These are phyloP conservation scores for Fopius arisanus DNA, from an alignment of 1,140 invertebrate genomes.

Conservation along the genomic window DNA sequence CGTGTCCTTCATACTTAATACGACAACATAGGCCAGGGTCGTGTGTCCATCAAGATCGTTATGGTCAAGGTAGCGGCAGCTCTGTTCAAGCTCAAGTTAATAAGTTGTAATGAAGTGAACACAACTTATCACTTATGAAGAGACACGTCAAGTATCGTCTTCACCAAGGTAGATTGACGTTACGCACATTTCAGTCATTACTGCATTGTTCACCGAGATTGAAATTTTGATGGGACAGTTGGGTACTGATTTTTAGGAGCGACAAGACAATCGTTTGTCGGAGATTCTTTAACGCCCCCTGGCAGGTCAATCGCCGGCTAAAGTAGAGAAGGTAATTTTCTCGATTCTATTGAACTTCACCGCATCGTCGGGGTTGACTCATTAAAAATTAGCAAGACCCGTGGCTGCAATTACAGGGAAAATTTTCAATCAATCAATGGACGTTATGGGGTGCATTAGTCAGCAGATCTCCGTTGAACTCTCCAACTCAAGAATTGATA, in stretches of 20 bases:
- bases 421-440: too few relatives aligned
- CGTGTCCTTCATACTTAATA: constrained; percentile 36
- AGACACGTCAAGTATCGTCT: neutral
- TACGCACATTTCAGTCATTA: neutral
- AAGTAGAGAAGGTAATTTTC: too few relatives aligned
- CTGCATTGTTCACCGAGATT: neutral
- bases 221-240: too few relatives aligned
- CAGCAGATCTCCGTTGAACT: neutral
- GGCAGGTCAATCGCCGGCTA: too few relatives aligned
- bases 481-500: neutral
- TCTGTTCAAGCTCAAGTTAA: neutral
- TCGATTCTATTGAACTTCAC: too few relatives aligned
- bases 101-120: neutral
- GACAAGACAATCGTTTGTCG: too few relatives aligned
- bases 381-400: too few relatives aligned
- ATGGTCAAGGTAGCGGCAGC: constrained; percentile 23
- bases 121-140: constrained; percentile 1
- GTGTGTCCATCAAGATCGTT: constrained; percentile 35
- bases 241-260: too few relatives aligned
- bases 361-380: too few relatives aligned
- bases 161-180: neutral
- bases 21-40: constrained; percentile 22
- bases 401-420: too few relatives aligned
- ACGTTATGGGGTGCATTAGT: too few relatives aligned
- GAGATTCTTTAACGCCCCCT: too few relatives aligned